phyloP scores from a whole-genome alignment of 2,113 vertebrate genomes.

The Elephantulus edwardii region DNA sequence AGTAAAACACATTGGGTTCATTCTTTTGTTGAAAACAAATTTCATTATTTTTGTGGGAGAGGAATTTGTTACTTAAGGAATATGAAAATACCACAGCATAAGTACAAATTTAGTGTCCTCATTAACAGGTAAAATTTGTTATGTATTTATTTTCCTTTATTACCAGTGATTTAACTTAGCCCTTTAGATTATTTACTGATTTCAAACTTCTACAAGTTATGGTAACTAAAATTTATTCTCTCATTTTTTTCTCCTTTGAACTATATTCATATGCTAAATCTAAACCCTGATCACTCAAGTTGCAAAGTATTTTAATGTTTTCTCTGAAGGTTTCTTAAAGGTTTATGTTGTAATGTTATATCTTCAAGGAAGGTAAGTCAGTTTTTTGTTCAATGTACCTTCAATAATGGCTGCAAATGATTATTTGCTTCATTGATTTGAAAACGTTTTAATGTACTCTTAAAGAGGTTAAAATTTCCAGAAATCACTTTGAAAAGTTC shows the following conservation, averaged over 20 bases:
- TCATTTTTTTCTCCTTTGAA: background rate
- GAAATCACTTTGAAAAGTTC: conserved; percentile 76
- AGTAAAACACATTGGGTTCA: background rate
- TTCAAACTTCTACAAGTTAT: conserved; percentile 4
- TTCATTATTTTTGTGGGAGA: background rate
- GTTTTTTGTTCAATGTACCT: conserved; percentile 76
- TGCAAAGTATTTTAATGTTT: conserved; percentile 69
- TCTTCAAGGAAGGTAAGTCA: conserved; percentile 75
- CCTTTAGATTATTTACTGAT: conserved; percentile 8
- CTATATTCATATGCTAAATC: conserved; percentile 36
- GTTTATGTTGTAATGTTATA: conserved; percentile 71
- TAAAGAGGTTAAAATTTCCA: conserved; percentile 74
- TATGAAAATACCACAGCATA: background rate
- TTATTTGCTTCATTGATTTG: conserved; percentile 81
- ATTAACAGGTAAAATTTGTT: background rate
- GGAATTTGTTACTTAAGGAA: background rate
- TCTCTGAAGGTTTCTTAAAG: conserved; percentile 76
- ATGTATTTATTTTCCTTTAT: background rate
- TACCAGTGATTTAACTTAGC: background rate
- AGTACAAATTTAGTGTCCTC: background rate
- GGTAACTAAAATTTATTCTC: conserved; percentile 23
- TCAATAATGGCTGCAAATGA: conserved; percentile 76
- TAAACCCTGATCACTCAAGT: conserved; percentile 41
- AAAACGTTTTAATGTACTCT: conserved; percentile 75
- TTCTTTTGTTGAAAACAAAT: background rate